Percentiles rank a stretch among this genome's conserved stretches.
Conservation (phyloP, 1,140 invertebrate genomes). For the Eufriesea mexicana region DNA sequence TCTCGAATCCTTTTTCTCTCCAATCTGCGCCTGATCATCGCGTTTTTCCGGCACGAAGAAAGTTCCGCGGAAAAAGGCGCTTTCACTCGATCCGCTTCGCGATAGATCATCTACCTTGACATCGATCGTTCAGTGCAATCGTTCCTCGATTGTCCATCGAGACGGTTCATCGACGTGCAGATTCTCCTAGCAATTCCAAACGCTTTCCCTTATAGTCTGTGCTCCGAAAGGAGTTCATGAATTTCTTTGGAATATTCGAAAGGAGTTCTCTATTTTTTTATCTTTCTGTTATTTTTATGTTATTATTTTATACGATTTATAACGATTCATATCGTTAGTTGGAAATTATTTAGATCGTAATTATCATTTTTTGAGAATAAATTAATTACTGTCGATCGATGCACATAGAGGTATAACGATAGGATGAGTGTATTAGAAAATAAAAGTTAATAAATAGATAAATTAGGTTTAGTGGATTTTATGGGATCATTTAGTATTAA, state of each 20-base stretch:
- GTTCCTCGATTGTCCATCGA: neutral
- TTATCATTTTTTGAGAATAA: too few species aligned
- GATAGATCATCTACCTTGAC: neutral
- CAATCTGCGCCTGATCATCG: neutral
- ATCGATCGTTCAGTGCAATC: constrained; percentile 1
- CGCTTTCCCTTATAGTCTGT: neutral
- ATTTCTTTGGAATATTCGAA: neutral
- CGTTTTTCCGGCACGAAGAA: constrained; percentile 41
- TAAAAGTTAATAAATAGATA: too few species aligned
- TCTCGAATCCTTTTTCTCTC: constrained; percentile 29
- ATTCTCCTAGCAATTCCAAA: neutral
- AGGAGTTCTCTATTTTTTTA: neutral
- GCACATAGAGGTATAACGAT: too few species aligned
- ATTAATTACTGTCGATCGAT: too few species aligned
- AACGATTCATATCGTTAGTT: too few species aligned
- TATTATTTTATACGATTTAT: too few species aligned
- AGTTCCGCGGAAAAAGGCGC: constrained; percentile 47
- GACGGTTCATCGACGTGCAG: constrained; percentile 5
- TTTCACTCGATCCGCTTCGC: constrained; percentile 46
- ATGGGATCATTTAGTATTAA: too few species aligned
- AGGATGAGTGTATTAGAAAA: too few species aligned
- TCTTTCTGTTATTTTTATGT: neutral
- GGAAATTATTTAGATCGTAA: too few species aligned
- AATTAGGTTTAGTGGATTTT: too few species aligned
- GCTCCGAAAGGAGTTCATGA: neutral